phyloP scores from a whole-genome alignment of 2,888 invertebrate genomes.

The Drosophila demipolita region DNA sequence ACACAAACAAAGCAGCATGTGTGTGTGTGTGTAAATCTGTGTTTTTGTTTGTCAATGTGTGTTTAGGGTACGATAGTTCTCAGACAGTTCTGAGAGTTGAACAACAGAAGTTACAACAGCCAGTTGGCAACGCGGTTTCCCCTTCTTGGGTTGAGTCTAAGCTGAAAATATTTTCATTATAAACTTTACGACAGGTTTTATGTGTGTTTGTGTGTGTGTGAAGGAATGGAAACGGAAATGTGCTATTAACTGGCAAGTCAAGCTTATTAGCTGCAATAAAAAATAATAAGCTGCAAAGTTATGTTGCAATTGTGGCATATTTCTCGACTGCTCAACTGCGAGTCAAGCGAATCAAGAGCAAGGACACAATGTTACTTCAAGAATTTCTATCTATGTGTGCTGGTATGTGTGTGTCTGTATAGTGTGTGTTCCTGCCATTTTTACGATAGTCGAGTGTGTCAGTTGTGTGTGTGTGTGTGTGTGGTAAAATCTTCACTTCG shows the following conservation, averaged over 20 bases:
- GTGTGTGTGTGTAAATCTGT: constrained; percentile 2
- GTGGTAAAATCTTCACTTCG: constrained; percentile 46
- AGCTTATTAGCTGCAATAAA: constrained; percentile 79
- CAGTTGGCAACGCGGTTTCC: constrained; percentile 41
- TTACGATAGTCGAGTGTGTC: constrained; percentile 11
- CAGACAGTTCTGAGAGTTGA: constrained; percentile 38
- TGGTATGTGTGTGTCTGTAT: constrained; percentile 18
- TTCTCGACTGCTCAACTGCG: constrained; percentile 35
- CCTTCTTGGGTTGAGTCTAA: constrained; percentile 47
- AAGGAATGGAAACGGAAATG: constrained; percentile 68
- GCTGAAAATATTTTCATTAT: constrained; percentile 78
- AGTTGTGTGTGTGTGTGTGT: constrained; percentile 11
- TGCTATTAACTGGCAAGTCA: constrained; percentile 74
- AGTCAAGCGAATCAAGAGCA: constrained; percentile 20
- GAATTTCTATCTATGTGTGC: constrained; percentile 29
- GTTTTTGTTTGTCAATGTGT: constrained; percentile 28
- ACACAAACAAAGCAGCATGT: not conserved
- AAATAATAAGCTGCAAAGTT: constrained; percentile 80
- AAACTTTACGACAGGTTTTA: constrained; percentile 74
- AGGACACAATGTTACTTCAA: constrained; percentile 19
- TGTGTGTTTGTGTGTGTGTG: constrained; percentile 1
- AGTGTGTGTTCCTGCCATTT: constrained; percentile 6
- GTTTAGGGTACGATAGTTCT: constrained; percentile 36
- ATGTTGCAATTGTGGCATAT: constrained; percentile 76
- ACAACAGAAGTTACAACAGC: constrained; percentile 46